Evolutionary conservation across 2,113 vertebrate species (phyloP), one percentile per base, ranked within the genome.

Genomic region (Motacilla alba): DNA sequence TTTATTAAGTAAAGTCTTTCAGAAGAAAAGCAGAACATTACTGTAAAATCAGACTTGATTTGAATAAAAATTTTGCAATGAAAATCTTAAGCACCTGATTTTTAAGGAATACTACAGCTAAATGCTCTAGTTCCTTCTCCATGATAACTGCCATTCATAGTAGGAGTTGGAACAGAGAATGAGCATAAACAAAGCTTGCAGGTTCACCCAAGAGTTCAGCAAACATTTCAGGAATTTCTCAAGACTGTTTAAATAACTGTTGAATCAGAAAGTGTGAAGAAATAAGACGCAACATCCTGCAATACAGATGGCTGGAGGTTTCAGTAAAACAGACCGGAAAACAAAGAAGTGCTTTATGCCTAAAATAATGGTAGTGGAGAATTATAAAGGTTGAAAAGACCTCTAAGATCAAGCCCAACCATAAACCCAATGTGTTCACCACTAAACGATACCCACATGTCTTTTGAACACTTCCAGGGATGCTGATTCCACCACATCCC

Each of bases 381-480:
- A 75, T 53, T 16, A n/a, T 8, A 26, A n/a, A 60, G 9, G n/a
- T 21, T 75, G 53, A 39, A 52, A 89, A 75, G 11, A 67, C 10
- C 33, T 39, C 52, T 18, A 53, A 62, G 39, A 76, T 30, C 62
- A 82, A 60, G n/a, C 35, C 20, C 53, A 53, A 31, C n/a, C 2
- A 1, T 26, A 47, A 60, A 62, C 5, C 20, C 4, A 60, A 13
- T 20, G 12, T 17, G 39, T 3, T 68, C 30, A 53, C 10, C 39
- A 60, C 62, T 26, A 75, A 50, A 67, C 20, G 27, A 52, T 12
- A 74, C 6, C 11, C 44, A 46, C 13, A 18, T 0, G 0, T 19
- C 20, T 55, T 82, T 6, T 30, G 24, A 75, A 47, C 4, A 15
- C 19, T 46, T 67, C 19, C 39, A 81, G 6, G 77, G 27, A 59